Evolutionary conservation across 2,888 invertebrate genomes (phyloP), one percentile per base, ranked within the genome.

Genomic region (Morpho helenor): DNA sequence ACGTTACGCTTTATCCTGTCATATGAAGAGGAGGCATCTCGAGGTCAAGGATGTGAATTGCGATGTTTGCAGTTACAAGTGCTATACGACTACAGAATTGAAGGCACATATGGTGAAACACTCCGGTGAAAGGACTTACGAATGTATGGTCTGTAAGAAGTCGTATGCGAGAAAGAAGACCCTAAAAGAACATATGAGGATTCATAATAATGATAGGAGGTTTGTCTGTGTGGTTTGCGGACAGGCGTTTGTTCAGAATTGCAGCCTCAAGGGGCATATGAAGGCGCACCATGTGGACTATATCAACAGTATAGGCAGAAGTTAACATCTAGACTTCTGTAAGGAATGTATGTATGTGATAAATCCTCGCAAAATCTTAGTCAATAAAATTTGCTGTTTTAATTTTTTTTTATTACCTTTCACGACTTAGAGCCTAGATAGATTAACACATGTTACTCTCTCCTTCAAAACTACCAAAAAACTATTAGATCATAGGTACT

Each of bases 201-300:
- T 77, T 46, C 85, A 86, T 63, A 76, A 73, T 52, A 78, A 80
- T 58, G 73, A 74, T 49, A 82, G 84, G 56, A 77, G 90, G 5
- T 90, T 78, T 46, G 72, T 80, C 0, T 92, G 92, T 64, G 74
- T 76, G 7, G 74, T 85, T 0, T 92, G 92, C 55, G 84, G 87
- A 0, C 80, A 84, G 6, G 73, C 82, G 0, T 92, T 92, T 56
- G 86, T 90, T 0, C 91, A 91, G 63, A 85, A 85, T 2, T 80
- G 88, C 2, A 88, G 88, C 54, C 69, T 91, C 47, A 85, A 84
- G 48, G 78, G 82, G 10, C 92, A 92, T 64, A 77, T 89, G 70
- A 86, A 82, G 47, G 79, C 85, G 0, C 91, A 91, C 72, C 79
- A 79, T 63, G 62, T 68, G 0, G 75, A 75, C 23, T 53, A 57